Evolutionary conservation across 1,140 invertebrate genomes (phyloP).

Genomic region (Patella vulgata): DNA sequence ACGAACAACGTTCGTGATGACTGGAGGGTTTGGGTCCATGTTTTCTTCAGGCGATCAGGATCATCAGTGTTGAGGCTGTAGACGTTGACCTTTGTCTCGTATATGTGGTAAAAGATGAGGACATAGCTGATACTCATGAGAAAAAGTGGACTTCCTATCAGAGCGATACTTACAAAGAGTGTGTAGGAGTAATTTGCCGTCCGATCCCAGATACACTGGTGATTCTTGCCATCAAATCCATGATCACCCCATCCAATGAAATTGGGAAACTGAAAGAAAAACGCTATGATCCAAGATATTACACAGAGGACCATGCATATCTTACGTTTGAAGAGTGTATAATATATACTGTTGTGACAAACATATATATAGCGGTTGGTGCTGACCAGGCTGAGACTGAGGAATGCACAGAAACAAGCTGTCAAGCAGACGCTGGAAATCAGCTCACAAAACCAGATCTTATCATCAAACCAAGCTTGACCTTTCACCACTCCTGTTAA

Average conservation of each 20-base stretch:
- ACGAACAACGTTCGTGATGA: slow-evolving; percentile 54
- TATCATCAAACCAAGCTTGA: slow-evolving; percentile 51
- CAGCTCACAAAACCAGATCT: slow-evolving; percentile 45
- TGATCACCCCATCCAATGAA: slow-evolving; percentile 60
- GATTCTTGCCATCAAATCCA: slow-evolving; percentile 55
- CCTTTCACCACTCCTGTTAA: slow-evolving; percentile 57
- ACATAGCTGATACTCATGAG: slow-evolving; percentile 51
- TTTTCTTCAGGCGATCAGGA: slow-evolving; percentile 30
- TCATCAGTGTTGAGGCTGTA: slow-evolving; percentile 39
- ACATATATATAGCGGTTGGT: slow-evolving; percentile 60
- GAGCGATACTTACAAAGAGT: slow-evolving; percentile 47
- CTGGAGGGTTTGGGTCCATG: slow-evolving; percentile 45
- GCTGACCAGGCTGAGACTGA: slow-evolving; percentile 53
- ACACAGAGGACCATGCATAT: slow-evolving; percentile 39
- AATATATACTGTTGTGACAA: slow-evolving; percentile 48
- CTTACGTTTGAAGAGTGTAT: slow-evolving; percentile 41
- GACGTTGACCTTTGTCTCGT: slow-evolving; percentile 45
- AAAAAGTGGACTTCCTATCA: slow-evolving; percentile 48
- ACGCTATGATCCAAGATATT: slow-evolving; percentile 48
- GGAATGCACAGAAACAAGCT: slow-evolving; percentile 60
- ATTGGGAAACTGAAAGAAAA: slow-evolving; percentile 57
- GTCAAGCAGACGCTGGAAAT: slow-evolving; percentile 58
- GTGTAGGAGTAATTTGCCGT: slow-evolving; percentile 55
- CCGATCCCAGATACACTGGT: slow-evolving; percentile 61
- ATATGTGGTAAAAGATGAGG: slow-evolving; percentile 50